phyloP scores from a whole-genome alignment of 23 tunicate genomes.

The Halocynthia aurantium region DNA sequence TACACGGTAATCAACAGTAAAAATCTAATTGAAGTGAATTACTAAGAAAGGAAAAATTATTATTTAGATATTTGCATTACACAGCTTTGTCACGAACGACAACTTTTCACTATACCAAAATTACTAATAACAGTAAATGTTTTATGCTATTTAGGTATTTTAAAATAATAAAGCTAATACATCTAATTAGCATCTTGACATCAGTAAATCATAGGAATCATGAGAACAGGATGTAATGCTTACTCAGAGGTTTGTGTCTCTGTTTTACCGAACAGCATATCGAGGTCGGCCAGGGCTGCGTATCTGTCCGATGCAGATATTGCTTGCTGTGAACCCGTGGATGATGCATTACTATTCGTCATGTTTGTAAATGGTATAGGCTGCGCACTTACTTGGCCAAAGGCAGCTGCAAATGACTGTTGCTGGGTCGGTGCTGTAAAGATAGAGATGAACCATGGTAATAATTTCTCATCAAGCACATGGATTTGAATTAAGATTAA shows the following conservation, averaged over 20 bases:
- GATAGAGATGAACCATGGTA: conserved; percentile 17
- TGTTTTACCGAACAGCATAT: neutral
- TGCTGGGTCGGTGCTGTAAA: conserved; percentile 19
- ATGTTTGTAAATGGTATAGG: conserved; percentile 16
- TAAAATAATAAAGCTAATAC: too few species aligned
- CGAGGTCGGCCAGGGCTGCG: conserved; percentile 73
- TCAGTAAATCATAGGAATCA: too few species aligned
- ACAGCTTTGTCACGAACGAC: too few species aligned
- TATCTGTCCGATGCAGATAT: conserved; percentile 55
- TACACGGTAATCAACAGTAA: too few species aligned
- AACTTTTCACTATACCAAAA: too few species aligned
- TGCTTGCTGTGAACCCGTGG: neutral
- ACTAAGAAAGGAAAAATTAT: too few species aligned
- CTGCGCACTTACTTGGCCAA: conserved; percentile 14
- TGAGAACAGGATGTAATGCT: neutral
- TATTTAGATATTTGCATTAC: too few species aligned
- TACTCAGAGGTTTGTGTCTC: neutral
- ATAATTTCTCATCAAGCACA: conserved; percentile 1
- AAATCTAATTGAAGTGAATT: too few species aligned
- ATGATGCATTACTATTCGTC: neutral
- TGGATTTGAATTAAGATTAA: conserved; percentile 18
- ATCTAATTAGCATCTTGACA: too few species aligned
- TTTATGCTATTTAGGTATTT: too few species aligned
- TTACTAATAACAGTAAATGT: too few species aligned
- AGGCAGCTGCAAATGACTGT: conserved; percentile 8